Conservation (phyloP, 1,140 invertebrate genomes). For the Drosophila grimshawi region DNA sequence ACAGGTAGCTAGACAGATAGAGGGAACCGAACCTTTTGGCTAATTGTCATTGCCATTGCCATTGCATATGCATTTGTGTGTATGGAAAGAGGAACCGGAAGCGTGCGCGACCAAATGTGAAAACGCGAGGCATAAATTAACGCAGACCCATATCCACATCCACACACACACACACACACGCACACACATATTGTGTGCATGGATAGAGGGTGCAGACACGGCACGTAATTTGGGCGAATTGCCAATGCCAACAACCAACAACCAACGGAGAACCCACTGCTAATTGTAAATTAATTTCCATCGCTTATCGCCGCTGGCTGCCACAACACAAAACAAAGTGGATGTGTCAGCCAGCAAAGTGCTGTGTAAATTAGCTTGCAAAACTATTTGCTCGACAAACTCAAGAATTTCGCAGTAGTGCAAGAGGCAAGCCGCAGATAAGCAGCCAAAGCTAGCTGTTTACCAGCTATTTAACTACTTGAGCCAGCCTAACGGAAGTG, state of each 20-base stretch:
- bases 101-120: conserved; percentile 77
- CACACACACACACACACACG: conserved; percentile 18
- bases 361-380: conserved; percentile 78
- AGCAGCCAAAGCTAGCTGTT: conserved; percentile 32
- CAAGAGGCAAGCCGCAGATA: conserved; percentile 43
- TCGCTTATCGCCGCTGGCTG: conserved; percentile 63
- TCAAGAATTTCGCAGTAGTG: conserved; percentile 70
- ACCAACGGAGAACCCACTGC: conserved; percentile 30
- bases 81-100: conserved; percentile 61
- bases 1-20: conserved; percentile 4
- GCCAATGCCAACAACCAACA: conserved; percentile 31
- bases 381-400: conserved; percentile 59
- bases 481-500: conserved; percentile 59
- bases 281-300: conserved; percentile 80
- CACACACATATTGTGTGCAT: conserved; percentile 9
- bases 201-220: conserved; percentile 13
- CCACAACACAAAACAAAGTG: conserved; percentile 52
- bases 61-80: conserved; percentile 12
- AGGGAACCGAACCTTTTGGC: conserved; percentile 25
- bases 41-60: conserved; percentile 30
- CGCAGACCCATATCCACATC: conserved; percentile 24
- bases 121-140: conserved; percentile 79
- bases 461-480: conserved; percentile 41
- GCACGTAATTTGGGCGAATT: conserved; percentile 65
- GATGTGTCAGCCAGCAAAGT: conserved; percentile 77